Evolutionary conservation across 2,888 invertebrate genomes (phyloP).

Genomic region (Campopleginae sp.): DNA sequence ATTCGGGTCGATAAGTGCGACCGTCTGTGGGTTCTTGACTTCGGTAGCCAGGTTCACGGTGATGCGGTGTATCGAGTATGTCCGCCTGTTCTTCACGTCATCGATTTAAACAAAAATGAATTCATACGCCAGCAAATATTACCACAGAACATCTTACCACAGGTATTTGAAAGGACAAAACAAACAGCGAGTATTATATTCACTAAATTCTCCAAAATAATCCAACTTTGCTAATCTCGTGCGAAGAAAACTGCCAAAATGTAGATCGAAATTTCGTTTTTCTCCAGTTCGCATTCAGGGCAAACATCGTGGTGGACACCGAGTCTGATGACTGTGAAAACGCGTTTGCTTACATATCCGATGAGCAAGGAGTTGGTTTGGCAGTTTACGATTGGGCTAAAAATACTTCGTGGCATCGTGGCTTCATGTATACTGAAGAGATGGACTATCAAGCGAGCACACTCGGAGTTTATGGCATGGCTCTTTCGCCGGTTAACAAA

Average conservation of each 20-base stretch:
- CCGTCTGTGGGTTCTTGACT: conserved; percentile 13
- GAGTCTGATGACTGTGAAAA: neutral
- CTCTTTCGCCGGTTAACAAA: neutral
- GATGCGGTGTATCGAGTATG: neutral
- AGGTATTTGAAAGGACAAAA: neutral
- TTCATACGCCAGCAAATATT: neutral
- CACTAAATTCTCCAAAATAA: neutral
- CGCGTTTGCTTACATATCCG: conserved; percentile 3
- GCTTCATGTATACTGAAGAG: neutral
- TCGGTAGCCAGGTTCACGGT: neutral
- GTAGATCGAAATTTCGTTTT: neutral
- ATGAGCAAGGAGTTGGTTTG: neutral
- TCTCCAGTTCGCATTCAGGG: neutral
- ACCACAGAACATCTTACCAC: neutral
- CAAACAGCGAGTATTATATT: neutral
- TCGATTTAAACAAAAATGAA: neutral
- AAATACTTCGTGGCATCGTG: conserved; percentile 2
- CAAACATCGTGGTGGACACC: conserved; percentile 14
- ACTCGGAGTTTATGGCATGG: neutral
- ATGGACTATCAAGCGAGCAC: neutral
- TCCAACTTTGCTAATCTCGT: neutral
- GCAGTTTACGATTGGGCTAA: conserved; percentile 2
- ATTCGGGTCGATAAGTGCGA: conserved; percentile 11
- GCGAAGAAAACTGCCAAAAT: neutral
- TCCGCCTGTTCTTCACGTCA: neutral